Evolutionary conservation across 2,113 vertebrate genomes (phyloP).

Genomic region (Vulpes lagopus): DNA sequence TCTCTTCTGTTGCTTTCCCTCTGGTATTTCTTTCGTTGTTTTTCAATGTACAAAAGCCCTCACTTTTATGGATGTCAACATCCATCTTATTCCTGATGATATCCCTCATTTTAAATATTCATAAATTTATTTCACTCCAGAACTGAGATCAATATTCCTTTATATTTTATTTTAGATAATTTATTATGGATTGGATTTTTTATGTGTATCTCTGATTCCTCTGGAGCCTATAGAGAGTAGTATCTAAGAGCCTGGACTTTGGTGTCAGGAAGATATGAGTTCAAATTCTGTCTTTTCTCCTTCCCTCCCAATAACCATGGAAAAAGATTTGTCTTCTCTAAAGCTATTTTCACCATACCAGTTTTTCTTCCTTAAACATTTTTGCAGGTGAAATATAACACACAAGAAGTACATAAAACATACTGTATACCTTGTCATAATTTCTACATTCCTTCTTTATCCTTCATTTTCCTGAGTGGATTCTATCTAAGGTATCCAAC

Average conservation of each 20-base stretch:
- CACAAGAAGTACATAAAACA: background rate
- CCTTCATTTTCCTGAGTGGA: background rate
- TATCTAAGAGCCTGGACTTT: slow-evolving; percentile 28
- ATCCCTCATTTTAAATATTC: slow-evolving; percentile 72
- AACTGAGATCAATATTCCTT: slow-evolving; percentile 70
- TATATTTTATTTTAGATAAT: slow-evolving; percentile 63
- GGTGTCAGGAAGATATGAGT: slow-evolving; percentile 7
- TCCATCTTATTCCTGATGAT: slow-evolving; percentile 67
- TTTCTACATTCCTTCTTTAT: slow-evolving; percentile 28
- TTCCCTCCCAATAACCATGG: background rate
- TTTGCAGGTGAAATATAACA: background rate
- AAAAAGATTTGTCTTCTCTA: slow-evolving; percentile 7
- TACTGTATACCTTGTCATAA: background rate
- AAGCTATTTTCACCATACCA: background rate
- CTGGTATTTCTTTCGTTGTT: slow-evolving; percentile 72
- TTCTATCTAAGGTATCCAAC: background rate
- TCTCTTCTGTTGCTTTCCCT: slow-evolving; percentile 59
- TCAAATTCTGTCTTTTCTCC: slow-evolving; percentile 55
- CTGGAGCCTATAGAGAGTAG: background rate
- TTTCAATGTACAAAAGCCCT: slow-evolving; percentile 59
- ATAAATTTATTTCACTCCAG: slow-evolving; percentile 65
- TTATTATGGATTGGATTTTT: slow-evolving; percentile 68
- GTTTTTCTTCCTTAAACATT: slow-evolving; percentile 21
- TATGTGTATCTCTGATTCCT: slow-evolving; percentile 38
- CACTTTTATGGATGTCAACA: slow-evolving; percentile 70